Percentiles rank a stretch among this genome's conserved stretches.
Conservation (phyloP, 1,140 invertebrate genomes). For the Drosophila nigrodunni region DNA sequence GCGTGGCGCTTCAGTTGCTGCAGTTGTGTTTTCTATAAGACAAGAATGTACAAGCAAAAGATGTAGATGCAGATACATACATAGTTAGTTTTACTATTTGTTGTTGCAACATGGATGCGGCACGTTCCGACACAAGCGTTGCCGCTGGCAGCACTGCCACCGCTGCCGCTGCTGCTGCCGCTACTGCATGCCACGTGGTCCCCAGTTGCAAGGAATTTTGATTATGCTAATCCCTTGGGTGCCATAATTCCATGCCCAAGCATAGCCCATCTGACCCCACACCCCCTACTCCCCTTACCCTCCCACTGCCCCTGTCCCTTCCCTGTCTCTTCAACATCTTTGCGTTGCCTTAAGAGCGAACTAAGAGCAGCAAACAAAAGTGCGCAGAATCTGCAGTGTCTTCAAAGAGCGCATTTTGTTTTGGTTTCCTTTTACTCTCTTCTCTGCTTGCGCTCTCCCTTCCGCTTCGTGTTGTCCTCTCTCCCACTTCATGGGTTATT, state of each 20-base stretch:
- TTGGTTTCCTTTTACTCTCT: constrained; percentile 24
- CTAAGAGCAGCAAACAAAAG: constrained; percentile 10
- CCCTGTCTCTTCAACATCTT: background rate
- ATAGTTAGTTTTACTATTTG: constrained; percentile 31
- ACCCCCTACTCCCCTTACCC: background rate
- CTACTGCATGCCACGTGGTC: constrained; percentile 52
- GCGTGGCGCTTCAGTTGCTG: constrained; percentile 8
- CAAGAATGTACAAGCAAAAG: constrained; percentile 21
- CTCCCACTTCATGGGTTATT: background rate
- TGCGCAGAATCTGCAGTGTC: constrained; percentile 7
- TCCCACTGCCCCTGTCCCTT: background rate
- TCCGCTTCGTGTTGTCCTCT: background rate
- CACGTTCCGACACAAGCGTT: constrained; percentile 48
- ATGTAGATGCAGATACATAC: constrained; percentile 27
- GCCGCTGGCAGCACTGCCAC: constrained; percentile 24
- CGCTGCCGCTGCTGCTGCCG: background rate
- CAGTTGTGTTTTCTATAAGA: constrained; percentile 9
- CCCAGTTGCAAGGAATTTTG: constrained; percentile 84
- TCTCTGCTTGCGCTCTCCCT: background rate
- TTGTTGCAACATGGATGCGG: constrained; percentile 38
- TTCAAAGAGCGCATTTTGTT: constrained; percentile 37
- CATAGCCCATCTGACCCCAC: constrained; percentile 48
- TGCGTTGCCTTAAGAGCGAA: constrained; percentile 24
- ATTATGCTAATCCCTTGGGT: constrained; percentile 84
- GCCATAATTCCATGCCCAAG: constrained; percentile 84